Base-by-base conservation (phyloP, 2,888 invertebrate species). In the Lasius fuliginosus region DNA sequence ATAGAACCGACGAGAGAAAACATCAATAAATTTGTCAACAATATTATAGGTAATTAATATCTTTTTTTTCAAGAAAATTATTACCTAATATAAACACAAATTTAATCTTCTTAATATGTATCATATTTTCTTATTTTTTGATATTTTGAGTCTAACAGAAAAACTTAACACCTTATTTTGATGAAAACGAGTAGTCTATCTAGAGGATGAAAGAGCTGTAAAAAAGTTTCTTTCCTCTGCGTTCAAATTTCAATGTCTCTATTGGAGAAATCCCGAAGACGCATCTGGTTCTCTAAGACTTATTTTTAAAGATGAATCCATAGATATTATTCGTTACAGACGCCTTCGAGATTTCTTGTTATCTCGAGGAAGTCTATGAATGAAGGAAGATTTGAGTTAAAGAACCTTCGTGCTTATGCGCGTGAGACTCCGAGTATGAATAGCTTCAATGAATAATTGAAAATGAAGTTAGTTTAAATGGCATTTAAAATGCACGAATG, bases 321-420 rank as follows among this genome's bases (percentile, higher is more conserved):
- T 85, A 76, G 18, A 79, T 40, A 87, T 86, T 85, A 87, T 81
- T 83, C 79, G 58, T 82, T 81, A 68, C 58, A 62, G 42, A 69
- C 27, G 62, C 53, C 74, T 33, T n/a, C 8, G 69, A 40, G 65
- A 58, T 75, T 67, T 69, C 23, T 42, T n/a, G 12, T 36, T 36
- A 40, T 73, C 75, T 71, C 49, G 8, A 71, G 62, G n/a, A 64
- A 60, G 53, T n/a, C 53, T 62, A 30, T 42, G 53, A 74, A 83
- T 62, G 79, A 83, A 68, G 68, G 23, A 33, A 49, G 42, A 56
- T 75, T 65, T 40, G 36, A 33, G 36, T 53, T 53, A 65, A 53
- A 85, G 58, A 62, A 68, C 49, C 67, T 81, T 68, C 33, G 27
- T 73, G 42, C 83, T 76, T 77, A 71, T 67, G 56, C 62, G n/a